Evolutionary conservation across 23 tunicate genomes (phyloP).

Genomic region (Clavelina lepadiformis): DNA sequence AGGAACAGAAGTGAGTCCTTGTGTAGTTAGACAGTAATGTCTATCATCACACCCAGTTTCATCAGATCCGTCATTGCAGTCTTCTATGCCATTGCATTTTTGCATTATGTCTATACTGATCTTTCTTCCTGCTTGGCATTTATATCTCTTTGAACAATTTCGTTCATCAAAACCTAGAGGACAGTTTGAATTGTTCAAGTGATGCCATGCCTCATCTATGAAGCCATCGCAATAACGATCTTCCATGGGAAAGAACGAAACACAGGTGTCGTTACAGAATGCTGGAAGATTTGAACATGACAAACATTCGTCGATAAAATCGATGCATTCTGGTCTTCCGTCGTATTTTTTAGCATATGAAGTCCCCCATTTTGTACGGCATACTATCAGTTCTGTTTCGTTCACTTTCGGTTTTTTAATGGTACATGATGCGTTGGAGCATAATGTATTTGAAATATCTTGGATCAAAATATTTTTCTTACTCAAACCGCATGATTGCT

Average conservation of each 20-base stretch:
- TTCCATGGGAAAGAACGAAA: not conserved
- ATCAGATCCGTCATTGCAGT: constrained; percentile 7
- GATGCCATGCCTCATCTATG: constrained; percentile 1
- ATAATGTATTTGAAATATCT: too few relatives aligned
- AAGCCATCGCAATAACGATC: constrained; percentile 6
- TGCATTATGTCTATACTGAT: constrained; percentile 2
- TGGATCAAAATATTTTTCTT: too few relatives aligned
- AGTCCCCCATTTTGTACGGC: too few relatives aligned
- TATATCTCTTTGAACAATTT: not conserved
- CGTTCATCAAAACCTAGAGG: not conserved
- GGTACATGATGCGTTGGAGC: too few relatives aligned
- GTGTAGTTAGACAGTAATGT: not conserved
- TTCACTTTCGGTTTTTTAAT: too few relatives aligned
- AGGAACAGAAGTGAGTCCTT: not conserved
- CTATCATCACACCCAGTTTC: not conserved
- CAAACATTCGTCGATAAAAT: too few relatives aligned
- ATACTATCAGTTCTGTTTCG: too few relatives aligned
- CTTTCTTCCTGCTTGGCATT: not conserved
- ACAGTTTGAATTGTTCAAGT: not conserved
- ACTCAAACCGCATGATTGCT: too few relatives aligned
- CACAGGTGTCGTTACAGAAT: constrained; percentile 8
- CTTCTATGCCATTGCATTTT: constrained; percentile 4
- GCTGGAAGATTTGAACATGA: too few relatives aligned
- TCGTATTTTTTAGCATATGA: not conserved
- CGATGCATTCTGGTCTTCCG: constrained; percentile 8